These are phyloP conservation scores for Anarsia innoxiella DNA, from an alignment of 2,888 invertebrate species.

Conservation along the genomic window DNA sequence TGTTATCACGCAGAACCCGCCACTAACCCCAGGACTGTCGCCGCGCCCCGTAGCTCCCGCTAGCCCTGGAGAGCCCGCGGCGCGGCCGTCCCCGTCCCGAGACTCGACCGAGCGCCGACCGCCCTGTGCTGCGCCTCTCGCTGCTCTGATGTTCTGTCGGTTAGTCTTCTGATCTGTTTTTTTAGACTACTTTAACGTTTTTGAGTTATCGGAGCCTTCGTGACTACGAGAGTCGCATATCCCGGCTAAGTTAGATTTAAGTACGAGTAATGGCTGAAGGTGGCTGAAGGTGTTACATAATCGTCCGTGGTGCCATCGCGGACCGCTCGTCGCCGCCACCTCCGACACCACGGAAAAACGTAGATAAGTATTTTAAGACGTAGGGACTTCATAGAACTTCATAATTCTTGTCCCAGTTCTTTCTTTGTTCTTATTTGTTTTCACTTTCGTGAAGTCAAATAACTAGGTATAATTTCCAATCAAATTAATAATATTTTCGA, in stretches of 20 bases:
- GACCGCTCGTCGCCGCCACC: not conserved
- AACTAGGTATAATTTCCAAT: too few relatives aligned
- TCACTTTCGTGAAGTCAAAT: too few relatives aligned
- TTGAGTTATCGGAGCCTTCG: not conserved
- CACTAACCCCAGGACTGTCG: constrained; percentile 32
- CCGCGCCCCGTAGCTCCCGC: constrained; percentile 30
- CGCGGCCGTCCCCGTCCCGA: too few relatives aligned
- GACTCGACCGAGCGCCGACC: constrained; percentile 23
- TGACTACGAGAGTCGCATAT: not conserved
- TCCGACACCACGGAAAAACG: too few relatives aligned
- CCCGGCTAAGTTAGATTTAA: not conserved
- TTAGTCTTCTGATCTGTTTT: constrained; percentile 47
- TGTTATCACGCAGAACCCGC: constrained; percentile 43
- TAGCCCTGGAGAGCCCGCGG: constrained; percentile 31
- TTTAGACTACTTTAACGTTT: not conserved
- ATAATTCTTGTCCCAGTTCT: too few relatives aligned
- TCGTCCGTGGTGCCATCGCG: not conserved
- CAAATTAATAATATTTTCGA: too few relatives aligned
- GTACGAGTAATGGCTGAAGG: not conserved
- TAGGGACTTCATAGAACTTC: too few relatives aligned
- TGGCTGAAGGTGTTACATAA: not conserved
- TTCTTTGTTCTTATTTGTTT: too few relatives aligned
- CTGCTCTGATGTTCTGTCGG: constrained; percentile 69
- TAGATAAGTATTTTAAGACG: too few relatives aligned
- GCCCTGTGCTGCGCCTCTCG: constrained; percentile 63